Evolutionary conservation across 2,888 invertebrate species (phyloP), one percentile per base, ranked within the genome.

Genomic region (Calameuta idolon): DNA sequence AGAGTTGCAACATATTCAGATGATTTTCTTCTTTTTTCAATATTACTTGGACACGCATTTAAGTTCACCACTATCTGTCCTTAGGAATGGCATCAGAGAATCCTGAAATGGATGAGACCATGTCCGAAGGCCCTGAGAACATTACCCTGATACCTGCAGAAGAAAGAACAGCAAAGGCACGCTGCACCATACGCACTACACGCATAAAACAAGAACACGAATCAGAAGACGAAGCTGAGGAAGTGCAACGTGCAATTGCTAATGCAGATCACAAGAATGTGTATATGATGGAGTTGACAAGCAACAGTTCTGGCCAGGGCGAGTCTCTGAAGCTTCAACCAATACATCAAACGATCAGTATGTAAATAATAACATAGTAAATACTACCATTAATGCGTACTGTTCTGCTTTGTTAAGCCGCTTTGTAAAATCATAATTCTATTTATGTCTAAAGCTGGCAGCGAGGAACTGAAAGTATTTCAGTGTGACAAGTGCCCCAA

Each of bases 401-500:
- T 34, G 15, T 69, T 34, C 31, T 34, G 30, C n/a, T 31, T 68
- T 34, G 33, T 78, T 76, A 40, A 75, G 69, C 30, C 34, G 73
- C 74, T 77, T 76, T 68, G 40, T 74, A 33, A 74, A 30, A 77
- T 69, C 69, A 78, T 15, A 77, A 77, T 40, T 33, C 75, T 2
- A 34, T n/a, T n/a, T 33, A 68, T 69, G 15, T 35, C 34, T 12
- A 68, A 76, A 4, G 88, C 89, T 71, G 86, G 86, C 5, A 89
- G 82, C 33, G 91, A 91, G 81, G 92, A 92, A 81, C 79, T 93
- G 12, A 93, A 93, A 81, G 93, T 94, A 15, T 95, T 94, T 85
- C 93, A 93, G 83, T 95, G 95, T 81, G 93, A 93, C 3, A 92
- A 94, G 77, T 95, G 95, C 85, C 94, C 95, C 0, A 94, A 94